Conservation (phyloP, 2,113 vertebrate genomes). For the Chaenogobius annularis region DNA sequence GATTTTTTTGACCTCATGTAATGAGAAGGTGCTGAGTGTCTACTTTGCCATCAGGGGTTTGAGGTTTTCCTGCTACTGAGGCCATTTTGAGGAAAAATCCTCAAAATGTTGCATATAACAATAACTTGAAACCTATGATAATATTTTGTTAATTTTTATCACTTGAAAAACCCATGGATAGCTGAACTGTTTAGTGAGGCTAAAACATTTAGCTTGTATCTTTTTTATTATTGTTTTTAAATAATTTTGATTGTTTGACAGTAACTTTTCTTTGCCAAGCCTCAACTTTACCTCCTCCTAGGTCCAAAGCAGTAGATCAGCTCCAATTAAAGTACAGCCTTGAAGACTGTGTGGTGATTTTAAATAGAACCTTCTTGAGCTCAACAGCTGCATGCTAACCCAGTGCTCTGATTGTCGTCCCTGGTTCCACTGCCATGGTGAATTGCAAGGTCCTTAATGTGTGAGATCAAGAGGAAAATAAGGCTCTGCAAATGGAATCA, state of each 20-base stretch:
- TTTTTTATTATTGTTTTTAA: neutral
- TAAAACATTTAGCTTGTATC: neutral
- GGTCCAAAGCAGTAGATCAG: constrained; percentile 36
- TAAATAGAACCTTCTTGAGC: constrained; percentile 64
- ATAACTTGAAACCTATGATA: too few species aligned
- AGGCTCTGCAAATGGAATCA: constrained; percentile 76
- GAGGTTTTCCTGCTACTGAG: neutral
- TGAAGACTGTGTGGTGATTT: constrained; percentile 61
- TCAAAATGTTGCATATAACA: too few species aligned
- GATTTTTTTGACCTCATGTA: too few species aligned
- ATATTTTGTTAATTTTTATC: too few species aligned
- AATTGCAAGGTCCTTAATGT: constrained; percentile 70
- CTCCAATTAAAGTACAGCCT: constrained; percentile 56
- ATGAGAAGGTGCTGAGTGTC: too few species aligned
- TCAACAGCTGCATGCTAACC: constrained; percentile 68
- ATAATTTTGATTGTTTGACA: neutral
- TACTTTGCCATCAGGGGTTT: neutral
- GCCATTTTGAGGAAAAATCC: neutral
- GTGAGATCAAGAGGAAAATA: constrained; percentile 77
- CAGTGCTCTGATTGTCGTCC: constrained; percentile 54
- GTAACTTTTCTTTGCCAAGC: constrained; percentile 3
- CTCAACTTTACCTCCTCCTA: constrained; percentile 24
- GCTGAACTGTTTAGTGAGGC: neutral
- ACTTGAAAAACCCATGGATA: neutral
- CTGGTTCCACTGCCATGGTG: constrained; percentile 58